These are phyloP conservation scores for Catharus ustulatus DNA, from an alignment of 2,797 vertebrate species.

Conservation along the genomic window DNA sequence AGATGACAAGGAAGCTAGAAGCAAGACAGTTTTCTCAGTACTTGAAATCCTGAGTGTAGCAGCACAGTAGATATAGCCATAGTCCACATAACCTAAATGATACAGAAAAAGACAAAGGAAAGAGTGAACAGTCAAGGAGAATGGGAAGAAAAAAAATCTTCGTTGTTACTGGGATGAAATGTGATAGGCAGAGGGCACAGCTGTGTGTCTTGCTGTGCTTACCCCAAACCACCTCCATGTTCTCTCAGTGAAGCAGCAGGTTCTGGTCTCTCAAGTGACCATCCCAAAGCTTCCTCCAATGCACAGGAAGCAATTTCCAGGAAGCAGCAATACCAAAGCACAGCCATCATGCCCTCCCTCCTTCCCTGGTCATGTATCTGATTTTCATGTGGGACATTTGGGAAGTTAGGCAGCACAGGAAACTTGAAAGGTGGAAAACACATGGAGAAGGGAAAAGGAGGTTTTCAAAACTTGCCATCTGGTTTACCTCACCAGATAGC, in stretches of 20 bases:
- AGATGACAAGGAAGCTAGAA: neutral
- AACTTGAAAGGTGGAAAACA: neutral
- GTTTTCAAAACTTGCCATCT: neutral
- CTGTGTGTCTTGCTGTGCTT: neutral
- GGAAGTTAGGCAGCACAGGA: neutral
- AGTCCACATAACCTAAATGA: neutral
- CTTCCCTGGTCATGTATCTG: fast-evolving
- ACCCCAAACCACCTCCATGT: neutral
- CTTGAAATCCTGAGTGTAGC: neutral
- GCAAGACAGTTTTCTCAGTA: neutral
- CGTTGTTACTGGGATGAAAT: neutral
- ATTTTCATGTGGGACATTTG: neutral
- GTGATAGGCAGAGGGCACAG: neutral
- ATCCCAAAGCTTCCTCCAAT: neutral
- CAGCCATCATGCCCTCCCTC: fast-evolving
- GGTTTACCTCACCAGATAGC: neutral
- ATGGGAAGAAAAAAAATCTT: neutral
- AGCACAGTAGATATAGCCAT: neutral
- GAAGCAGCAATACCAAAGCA: neutral
- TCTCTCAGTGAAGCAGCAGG: neutral
- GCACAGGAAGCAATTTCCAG: neutral
- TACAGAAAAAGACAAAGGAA: neutral
- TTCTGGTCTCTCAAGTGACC: neutral
- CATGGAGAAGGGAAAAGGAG: neutral
- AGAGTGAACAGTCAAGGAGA: neutral